Conservation (phyloP, 2,888 invertebrate species). For the Colostygia pectinataria region DNA sequence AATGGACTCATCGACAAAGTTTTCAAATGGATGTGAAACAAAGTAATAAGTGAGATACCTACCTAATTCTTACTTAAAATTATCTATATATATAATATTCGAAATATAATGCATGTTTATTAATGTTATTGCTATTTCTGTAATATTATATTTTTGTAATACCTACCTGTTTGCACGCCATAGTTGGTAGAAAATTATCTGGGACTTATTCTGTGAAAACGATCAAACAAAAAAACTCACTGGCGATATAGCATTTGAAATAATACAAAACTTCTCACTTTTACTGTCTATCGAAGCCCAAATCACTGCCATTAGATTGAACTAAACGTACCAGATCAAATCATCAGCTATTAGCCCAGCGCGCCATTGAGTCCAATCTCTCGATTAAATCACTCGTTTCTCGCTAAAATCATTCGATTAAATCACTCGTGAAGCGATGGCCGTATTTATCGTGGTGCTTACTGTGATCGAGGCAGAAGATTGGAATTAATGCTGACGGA, state of each 20-base stretch:
- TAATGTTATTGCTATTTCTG: too few species aligned
- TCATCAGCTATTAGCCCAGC: slow-evolving; percentile 23
- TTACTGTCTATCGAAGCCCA: background rate
- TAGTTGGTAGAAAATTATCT: too few species aligned
- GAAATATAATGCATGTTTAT: too few species aligned
- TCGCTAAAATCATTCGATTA: slow-evolving; percentile 56
- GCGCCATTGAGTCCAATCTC: slow-evolving; percentile 18
- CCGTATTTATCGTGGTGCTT: slow-evolving; percentile 67
- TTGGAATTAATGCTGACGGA: slow-evolving; percentile 64
- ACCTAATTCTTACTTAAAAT: too few species aligned
- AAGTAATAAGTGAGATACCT: too few species aligned
- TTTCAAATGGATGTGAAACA: background rate
- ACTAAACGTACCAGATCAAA: slow-evolving; percentile 16
- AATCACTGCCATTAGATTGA: slow-evolving; percentile 14
- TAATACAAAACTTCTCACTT: too few species aligned
- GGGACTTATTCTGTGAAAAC: too few species aligned
- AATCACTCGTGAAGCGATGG: slow-evolving; percentile 50
- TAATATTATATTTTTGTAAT: too few species aligned
- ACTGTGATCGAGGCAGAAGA: slow-evolving; percentile 65
- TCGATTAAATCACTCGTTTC: slow-evolving; percentile 33
- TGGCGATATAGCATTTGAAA: too few species aligned
- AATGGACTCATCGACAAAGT: background rate
- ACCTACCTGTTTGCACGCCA: too few species aligned
- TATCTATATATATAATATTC: too few species aligned
- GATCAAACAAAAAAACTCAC: too few species aligned